phyloP scores from a whole-genome alignment of 2,888 invertebrate genomes.

The Zaprionus lineosus region DNA sequence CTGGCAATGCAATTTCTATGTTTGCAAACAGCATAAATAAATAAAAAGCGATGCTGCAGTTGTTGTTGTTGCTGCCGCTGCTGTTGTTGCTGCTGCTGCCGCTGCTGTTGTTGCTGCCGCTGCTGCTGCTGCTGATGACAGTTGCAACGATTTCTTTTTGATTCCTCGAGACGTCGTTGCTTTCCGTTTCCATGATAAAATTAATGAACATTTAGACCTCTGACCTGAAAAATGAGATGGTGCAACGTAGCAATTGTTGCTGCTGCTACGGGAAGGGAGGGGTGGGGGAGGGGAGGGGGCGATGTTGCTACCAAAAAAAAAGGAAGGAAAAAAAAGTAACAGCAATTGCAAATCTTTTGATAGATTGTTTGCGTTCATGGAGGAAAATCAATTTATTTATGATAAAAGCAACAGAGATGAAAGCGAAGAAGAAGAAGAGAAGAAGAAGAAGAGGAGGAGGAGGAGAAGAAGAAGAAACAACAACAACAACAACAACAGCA shows the following conservation, averaged over 20 bases:
- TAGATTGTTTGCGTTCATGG: constrained; percentile 32
- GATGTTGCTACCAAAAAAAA: constrained; percentile 1
- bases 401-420: constrained; percentile 25
- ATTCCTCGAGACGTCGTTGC: constrained; percentile 26
- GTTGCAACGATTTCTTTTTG: constrained; percentile 58
- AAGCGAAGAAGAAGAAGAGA: constrained; percentile 6
- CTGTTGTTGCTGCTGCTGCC: constrained; percentile 8
- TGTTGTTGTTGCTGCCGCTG: constrained; percentile 10
- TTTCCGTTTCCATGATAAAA: constrained; percentile 52
- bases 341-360: constrained; percentile 29
- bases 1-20: constrained; percentile 59
- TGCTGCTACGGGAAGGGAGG: too few relatives aligned
- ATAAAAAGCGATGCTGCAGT: constrained; percentile 30
- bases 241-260: constrained; percentile 9
- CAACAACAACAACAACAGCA: constrained; percentile 12
- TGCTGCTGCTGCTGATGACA: constrained; percentile 48
- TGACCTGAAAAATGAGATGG: constrained; percentile 55
- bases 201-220: constrained; percentile 68
- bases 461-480: constrained; percentile 1
- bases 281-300: too few relatives aligned
- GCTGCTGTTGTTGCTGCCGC: not conserved
- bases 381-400: constrained; percentile 60
- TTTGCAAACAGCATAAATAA: constrained; percentile 60
- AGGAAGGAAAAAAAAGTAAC: constrained; percentile 3
- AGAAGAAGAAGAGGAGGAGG: constrained; percentile 4